A percentile compares a stretch with the other conserved stretches of the same genome.
Conservation (phyloP, 1,140 invertebrate species). For the Orussus abietinus region DNA sequence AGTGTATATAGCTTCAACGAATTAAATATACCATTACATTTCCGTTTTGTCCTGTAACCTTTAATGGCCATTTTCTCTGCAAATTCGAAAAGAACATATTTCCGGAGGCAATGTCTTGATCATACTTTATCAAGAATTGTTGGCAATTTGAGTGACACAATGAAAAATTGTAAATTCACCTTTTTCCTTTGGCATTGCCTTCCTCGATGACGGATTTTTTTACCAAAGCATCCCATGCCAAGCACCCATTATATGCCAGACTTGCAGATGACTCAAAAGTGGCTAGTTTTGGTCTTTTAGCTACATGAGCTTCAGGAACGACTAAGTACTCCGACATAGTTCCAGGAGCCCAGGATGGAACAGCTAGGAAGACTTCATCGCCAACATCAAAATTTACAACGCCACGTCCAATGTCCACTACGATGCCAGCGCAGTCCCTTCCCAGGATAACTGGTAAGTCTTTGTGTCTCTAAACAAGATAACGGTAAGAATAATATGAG, state of each 20-base stretch:
- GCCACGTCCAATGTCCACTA: conserved; percentile 61
- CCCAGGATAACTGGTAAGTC: conserved; percentile 64
- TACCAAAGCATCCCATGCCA: conserved; percentile 65
- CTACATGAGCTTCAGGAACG: conserved; percentile 56
- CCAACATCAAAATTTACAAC: conserved; percentile 61
- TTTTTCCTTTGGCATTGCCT: conserved; percentile 56
- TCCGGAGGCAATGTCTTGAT: no score
- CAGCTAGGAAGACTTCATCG: conserved; percentile 62
- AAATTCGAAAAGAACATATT: no score
- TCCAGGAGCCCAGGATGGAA: conserved; percentile 59
- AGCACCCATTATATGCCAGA: conserved; percentile 66
- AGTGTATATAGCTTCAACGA: no score
- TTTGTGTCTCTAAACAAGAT: conserved; percentile 49
- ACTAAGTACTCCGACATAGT: conserved; percentile 62
- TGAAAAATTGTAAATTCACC: conserved; percentile 46
- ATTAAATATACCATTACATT: no score
- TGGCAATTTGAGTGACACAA: background rate
- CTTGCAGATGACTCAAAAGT: conserved; percentile 67
- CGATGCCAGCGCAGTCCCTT: conserved; percentile 65
- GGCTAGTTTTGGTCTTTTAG: conserved; percentile 64
- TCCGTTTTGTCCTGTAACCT: no score
- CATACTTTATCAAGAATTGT: no score
- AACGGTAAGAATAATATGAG: conserved; percentile 9
- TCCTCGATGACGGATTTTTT: conserved; percentile 54
- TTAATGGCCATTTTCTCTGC: no score